Conservation (phyloP, 2,113 vertebrate genomes). For the Paraplagusia blochii region DNA sequence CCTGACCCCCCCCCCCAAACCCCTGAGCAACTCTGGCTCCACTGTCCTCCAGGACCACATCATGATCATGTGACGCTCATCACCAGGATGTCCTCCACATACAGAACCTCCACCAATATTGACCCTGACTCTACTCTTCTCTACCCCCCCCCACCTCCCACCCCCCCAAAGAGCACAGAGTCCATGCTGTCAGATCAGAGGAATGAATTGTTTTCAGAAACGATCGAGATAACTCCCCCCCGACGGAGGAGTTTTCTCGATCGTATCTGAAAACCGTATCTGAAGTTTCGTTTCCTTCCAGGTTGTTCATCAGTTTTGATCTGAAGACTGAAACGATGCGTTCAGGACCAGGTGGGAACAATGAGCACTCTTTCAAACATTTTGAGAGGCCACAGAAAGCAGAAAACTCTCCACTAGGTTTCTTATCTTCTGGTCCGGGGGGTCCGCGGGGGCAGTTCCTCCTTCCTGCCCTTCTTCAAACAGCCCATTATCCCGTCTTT, state of each 20-base stretch:
- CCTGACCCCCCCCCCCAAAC: no score
- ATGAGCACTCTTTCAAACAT: slow-evolving; percentile 29
- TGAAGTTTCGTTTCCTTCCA: slow-evolving; percentile 58
- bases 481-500: slow-evolving; percentile 46
- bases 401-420: slow-evolving; percentile 34
- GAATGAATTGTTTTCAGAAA: slow-evolving; percentile 53
- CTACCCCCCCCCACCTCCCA: no score
- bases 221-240: slow-evolving; percentile 59
- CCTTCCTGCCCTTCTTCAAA: slow-evolving; percentile 50
- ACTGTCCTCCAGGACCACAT: slow-evolving; percentile 37
- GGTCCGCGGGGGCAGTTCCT: slow-evolving; percentile 44
- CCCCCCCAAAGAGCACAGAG: no score
- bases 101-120: slow-evolving; percentile 27
- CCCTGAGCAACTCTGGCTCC: slow-evolving; percentile 33
- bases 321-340: slow-evolving; percentile 47
- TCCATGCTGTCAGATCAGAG: slow-evolving; percentile 49
- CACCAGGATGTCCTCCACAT: slow-evolving; percentile 19
- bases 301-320: slow-evolving; percentile 54
- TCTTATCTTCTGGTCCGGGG: slow-evolving; percentile 47
- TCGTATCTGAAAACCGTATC: no score
- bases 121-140: no score
- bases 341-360: slow-evolving; percentile 44
- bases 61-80: slow-evolving; percentile 26
- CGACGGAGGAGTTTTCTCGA: slow-evolving; percentile 46
- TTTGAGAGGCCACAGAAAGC: slow-evolving; percentile 41